Conservation (phyloP, 1,140 invertebrate species). For the Nephila pilipes region DNA sequence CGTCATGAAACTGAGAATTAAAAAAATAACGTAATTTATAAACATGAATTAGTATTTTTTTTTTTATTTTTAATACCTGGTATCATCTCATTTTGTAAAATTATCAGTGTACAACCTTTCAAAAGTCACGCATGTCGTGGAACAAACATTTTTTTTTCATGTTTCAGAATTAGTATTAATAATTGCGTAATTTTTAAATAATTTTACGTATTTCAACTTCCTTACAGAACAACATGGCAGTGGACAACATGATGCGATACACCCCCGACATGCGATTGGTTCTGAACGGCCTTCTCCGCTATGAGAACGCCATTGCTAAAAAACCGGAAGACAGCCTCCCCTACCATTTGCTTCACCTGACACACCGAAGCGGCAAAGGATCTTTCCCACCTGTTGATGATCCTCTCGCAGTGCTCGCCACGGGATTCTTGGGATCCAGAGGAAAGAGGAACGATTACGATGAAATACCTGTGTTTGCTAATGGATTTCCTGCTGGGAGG, state of each 20-base stretch:
- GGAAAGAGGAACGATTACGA: conserved; percentile 46
- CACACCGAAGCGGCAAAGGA: background rate
- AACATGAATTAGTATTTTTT: too few relatives aligned
- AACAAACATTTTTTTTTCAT: too few relatives aligned
- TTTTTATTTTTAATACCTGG: too few relatives aligned
- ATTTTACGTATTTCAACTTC: too few relatives aligned
- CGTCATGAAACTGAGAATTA: too few relatives aligned
- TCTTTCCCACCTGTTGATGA: conserved; percentile 19
- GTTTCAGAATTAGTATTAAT: too few relatives aligned
- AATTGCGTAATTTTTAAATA: too few relatives aligned
- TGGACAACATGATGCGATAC: background rate
- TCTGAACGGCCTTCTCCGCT: conserved; percentile 31
- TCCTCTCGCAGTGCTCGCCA: conserved; percentile 42
- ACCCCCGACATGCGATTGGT: conserved; percentile 56
- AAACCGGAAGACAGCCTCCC: background rate
- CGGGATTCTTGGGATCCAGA: conserved; percentile 56
- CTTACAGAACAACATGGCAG: background rate
- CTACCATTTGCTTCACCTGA: background rate
- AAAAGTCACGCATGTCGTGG: too few relatives aligned
- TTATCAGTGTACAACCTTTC: too few relatives aligned
- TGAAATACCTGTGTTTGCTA: conserved; percentile 67
- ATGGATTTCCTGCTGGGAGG: conserved; percentile 64
- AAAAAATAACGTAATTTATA: too few relatives aligned
- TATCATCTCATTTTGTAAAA: too few relatives aligned
- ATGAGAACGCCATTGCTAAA: conserved; percentile 8